Percentiles rank a stretch among this genome's conserved stretches.
Evolutionary conservation across 2,113 vertebrate genomes (phyloP).

Genomic region (Prunella himalayana): DNA sequence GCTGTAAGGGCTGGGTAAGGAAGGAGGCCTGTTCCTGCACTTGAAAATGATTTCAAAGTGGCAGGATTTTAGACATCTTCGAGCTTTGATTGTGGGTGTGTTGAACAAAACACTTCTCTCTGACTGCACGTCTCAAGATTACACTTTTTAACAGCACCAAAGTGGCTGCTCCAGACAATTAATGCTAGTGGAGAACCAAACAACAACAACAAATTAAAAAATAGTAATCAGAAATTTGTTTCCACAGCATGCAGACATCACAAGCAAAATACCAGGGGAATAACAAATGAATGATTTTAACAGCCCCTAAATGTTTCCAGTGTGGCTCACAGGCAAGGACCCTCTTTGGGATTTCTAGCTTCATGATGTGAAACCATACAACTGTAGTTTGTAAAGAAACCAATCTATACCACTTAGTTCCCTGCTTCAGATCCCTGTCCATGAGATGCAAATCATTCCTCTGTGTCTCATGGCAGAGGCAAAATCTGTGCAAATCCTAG

Average conservation of each 20-base stretch:
- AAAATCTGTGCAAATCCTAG: neutral
- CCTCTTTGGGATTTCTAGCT: neutral
- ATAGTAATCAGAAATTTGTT: neutral
- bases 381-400: neutral
- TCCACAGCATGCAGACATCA: neutral
- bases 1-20: neutral
- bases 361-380: neutral
- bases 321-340: neutral
- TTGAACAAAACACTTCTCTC: neutral
- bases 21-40: neutral
- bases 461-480: accelerated
- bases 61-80: neutral
- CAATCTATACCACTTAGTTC: neutral
- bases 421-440: neutral
- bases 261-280: neutral
- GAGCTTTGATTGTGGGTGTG: neutral
- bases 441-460: neutral
- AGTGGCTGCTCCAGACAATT: neutral
- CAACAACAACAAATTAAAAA: neutral
- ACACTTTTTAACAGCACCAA: neutral
- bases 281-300: neutral
- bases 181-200: neutral
- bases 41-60: neutral
- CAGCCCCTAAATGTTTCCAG: neutral
- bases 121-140: neutral